Percentiles rank a stretch among this genome's conserved stretches.
Evolutionary conservation across 2,797 vertebrate species (phyloP).

Genomic region (Aldrovandia affinis): DNA sequence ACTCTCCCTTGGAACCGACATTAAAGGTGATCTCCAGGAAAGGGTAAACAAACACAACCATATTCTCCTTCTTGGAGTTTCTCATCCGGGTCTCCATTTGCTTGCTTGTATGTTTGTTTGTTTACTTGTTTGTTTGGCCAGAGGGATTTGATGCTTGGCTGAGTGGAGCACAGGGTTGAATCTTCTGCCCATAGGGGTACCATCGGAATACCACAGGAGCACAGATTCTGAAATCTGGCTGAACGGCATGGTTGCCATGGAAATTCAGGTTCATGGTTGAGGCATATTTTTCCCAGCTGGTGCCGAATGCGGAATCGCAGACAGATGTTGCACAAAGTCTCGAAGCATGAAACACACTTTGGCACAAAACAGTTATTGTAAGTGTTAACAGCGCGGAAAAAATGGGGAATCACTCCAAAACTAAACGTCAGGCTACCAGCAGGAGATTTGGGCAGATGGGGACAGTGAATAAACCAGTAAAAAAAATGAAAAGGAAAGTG

Average conservation of each 20-base stretch:
- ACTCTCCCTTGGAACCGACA: too few relatives aligned
- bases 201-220: neutral
- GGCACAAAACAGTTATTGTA: neutral
- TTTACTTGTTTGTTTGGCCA: conserved; percentile 8
- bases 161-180: neutral
- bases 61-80: neutral
- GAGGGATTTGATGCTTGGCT: neutral
- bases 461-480: neutral
- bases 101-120: conserved; percentile 10
- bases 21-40: too few relatives aligned
- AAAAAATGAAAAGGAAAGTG: neutral
- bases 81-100: neutral
- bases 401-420: neutral
- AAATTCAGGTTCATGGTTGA: conserved; percentile 28
- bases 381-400: neutral
- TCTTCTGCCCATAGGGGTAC: conserved; percentile 11
- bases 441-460: neutral
- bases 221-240: conserved; percentile 3
- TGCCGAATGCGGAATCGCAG: conserved; percentile 15
- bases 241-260: conserved; percentile 34
- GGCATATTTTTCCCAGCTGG: conserved; percentile 23
- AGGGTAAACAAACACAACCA: too few relatives aligned
- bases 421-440: neutral
- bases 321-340: conserved; percentile 29
- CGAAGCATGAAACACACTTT: neutral